Percentiles rank a stretch among this genome's conserved stretches.
Conservation (phyloP, 2,888 invertebrate species). For the Campaea margaritaria region DNA sequence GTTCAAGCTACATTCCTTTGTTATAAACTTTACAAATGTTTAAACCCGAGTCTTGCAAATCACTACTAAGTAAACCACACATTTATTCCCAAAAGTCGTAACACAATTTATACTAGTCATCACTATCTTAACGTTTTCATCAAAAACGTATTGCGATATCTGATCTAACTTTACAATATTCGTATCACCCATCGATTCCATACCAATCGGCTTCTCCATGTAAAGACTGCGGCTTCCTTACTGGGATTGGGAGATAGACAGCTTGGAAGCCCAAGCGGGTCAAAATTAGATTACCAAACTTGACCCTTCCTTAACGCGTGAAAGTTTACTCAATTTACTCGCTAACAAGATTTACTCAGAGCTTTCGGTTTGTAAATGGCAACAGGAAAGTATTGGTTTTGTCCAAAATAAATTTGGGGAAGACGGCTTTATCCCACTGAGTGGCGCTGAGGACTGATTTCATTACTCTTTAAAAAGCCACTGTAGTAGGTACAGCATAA, state of each 20-base stretch:
- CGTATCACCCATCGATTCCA: background rate
- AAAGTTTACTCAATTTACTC: conserved; percentile 39
- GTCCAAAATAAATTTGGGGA: conserved; percentile 15
- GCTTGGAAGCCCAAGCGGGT: conserved; percentile 17
- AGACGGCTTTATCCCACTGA: conserved; percentile 8
- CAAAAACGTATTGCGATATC: background rate
- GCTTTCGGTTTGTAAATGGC: conserved; percentile 21
- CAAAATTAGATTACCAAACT: conserved; percentile 40
- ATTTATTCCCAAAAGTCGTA: no score
- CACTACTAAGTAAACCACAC: no score
- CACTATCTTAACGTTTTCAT: no score
- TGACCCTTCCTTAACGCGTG: conserved; percentile 38
- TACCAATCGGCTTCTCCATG: conserved; percentile 2
- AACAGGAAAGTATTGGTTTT: conserved; percentile 23
- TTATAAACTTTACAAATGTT: no score
- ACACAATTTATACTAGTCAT: no score
- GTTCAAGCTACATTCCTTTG: no score
- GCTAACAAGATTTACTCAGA: conserved; percentile 37
- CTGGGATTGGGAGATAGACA: conserved; percentile 16
- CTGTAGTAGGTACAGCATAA: background rate
- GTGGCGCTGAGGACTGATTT: conserved; percentile 6
- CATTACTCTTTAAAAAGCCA: conserved; percentile 18
- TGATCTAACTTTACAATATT: background rate
- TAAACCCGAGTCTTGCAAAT: no score
- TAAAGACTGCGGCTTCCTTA: background rate